These are phyloP conservation scores for Glaucopsyche alexis DNA, from an alignment of 2,888 invertebrate species.

Conservation along the genomic window DNA sequence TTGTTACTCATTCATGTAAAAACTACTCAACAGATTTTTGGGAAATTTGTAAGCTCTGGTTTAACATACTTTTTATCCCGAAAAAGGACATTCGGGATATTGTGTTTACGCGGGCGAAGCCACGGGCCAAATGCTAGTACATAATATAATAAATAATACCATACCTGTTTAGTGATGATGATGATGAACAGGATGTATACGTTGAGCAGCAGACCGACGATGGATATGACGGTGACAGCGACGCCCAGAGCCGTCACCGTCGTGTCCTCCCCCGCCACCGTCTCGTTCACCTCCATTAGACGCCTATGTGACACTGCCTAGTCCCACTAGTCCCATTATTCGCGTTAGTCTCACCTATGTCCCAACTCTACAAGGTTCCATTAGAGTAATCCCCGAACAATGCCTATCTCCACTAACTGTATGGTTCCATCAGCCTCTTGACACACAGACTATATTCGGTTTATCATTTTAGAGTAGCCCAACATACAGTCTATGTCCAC, in stretches of 20 bases:
- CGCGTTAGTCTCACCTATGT: neutral
- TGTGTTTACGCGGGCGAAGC: too few relatives aligned
- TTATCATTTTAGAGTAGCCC: neutral
- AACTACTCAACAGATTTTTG: too few relatives aligned
- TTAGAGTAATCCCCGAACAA: neutral
- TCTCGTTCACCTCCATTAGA: conserved; percentile 71
- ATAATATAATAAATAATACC: too few relatives aligned
- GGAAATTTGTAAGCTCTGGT: too few relatives aligned
- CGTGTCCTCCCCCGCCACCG: conserved; percentile 66
- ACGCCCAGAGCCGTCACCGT: conserved; percentile 84
- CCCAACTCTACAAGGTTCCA: neutral
- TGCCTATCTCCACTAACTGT: neutral
- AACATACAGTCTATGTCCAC: conserved; percentile 27
- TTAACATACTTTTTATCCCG: too few relatives aligned
- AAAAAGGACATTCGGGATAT: too few relatives aligned
- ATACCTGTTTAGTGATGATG: conserved; percentile 85
- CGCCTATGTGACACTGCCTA: conserved; percentile 37
- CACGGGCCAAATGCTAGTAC: too few relatives aligned
- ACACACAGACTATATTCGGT: neutral
- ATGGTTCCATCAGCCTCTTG: too few relatives aligned
- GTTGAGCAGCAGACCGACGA: conserved; percentile 86
- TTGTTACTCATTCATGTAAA: too few relatives aligned
- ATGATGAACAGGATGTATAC: conserved; percentile 87
- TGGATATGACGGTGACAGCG: conserved; percentile 84
- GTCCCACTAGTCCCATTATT: conserved; percentile 52